phyloP scores from a whole-genome alignment of 2,888 invertebrate species.

The Dynastes grantii region DNA sequence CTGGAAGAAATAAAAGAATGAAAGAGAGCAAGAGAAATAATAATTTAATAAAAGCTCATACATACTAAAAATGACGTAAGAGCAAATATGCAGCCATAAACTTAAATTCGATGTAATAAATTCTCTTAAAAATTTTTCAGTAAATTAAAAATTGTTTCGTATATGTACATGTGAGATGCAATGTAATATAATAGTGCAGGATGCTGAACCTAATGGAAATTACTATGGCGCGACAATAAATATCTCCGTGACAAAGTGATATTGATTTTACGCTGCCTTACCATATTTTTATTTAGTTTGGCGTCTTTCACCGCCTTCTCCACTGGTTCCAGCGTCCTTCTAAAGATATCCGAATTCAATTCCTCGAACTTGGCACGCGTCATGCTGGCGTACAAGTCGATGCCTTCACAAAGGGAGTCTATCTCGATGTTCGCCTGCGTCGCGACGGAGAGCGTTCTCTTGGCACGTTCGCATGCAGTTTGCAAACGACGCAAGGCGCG shows the following conservation, averaged over 20 bases:
- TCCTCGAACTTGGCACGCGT: conserved; percentile 79
- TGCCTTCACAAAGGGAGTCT: conserved; percentile 75
- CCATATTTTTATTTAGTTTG: conserved; percentile 73
- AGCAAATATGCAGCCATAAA: too few species aligned
- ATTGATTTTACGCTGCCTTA: conserved; percentile 50
- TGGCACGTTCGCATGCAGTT: conserved; percentile 78
- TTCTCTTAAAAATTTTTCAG: too few species aligned
- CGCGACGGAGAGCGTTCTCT: conserved; percentile 74
- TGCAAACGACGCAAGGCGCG: conserved; percentile 76
- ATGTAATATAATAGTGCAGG: too few species aligned
- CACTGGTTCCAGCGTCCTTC: conserved; percentile 77
- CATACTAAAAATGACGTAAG: too few species aligned
- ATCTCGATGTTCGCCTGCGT: conserved; percentile 76
- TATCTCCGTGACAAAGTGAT: background rate
- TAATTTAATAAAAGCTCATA: too few species aligned
- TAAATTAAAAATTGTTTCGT: too few species aligned
- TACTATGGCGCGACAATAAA: too few species aligned
- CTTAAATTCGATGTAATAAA: too few species aligned
- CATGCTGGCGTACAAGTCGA: conserved; percentile 76
- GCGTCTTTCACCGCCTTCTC: conserved; percentile 78
- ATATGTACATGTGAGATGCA: too few species aligned
- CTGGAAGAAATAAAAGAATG: too few species aligned
- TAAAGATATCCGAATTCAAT: conserved; percentile 76
- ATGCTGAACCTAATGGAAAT: too few species aligned
- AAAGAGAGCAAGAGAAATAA: too few species aligned